These are phyloP conservation scores for Apamea monoglypha DNA, from an alignment of 2,888 invertebrate species.

Conservation along the genomic window DNA sequence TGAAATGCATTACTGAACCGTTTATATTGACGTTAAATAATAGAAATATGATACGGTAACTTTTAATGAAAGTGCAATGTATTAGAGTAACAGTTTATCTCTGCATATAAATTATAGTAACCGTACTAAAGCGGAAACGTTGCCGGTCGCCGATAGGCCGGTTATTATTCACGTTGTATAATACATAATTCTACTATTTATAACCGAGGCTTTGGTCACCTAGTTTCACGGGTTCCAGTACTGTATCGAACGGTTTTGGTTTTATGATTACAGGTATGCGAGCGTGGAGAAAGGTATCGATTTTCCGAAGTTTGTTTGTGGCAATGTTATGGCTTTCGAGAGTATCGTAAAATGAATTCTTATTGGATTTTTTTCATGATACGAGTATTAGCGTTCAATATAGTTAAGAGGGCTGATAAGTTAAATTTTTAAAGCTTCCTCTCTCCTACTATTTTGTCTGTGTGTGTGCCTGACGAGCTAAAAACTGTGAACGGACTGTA, in stretches of 20 bases:
- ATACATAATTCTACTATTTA: constrained; percentile 46
- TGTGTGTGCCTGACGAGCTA: background rate
- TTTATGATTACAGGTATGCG: constrained; percentile 13
- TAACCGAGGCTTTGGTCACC: constrained; percentile 40
- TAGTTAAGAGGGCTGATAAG: background rate
- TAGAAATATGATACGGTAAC: constrained; percentile 10
- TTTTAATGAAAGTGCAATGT: constrained; percentile 8
- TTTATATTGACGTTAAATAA: background rate
- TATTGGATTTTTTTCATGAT: background rate
- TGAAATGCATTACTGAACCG: background rate
- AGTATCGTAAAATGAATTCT: background rate
- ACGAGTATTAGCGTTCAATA: background rate
- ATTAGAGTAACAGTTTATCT: constrained; percentile 36
- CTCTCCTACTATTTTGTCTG: background rate
- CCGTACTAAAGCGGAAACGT: constrained; percentile 36
- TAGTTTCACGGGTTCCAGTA: constrained; percentile 14
- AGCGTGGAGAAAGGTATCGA: constrained; percentile 2
- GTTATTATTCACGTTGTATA: constrained; percentile 41
- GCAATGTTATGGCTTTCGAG: background rate
- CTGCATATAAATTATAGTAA: constrained; percentile 6
- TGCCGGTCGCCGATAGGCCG: constrained; percentile 35
- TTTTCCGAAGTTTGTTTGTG: constrained; percentile 3
- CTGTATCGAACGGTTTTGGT: background rate
- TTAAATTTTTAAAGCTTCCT: background rate
- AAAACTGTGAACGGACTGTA: background rate